Percentiles rank a stretch among this genome's conserved stretches.
Conservation (phyloP, 2,113 vertebrate genomes). For the Irena cyanogastra region DNA sequence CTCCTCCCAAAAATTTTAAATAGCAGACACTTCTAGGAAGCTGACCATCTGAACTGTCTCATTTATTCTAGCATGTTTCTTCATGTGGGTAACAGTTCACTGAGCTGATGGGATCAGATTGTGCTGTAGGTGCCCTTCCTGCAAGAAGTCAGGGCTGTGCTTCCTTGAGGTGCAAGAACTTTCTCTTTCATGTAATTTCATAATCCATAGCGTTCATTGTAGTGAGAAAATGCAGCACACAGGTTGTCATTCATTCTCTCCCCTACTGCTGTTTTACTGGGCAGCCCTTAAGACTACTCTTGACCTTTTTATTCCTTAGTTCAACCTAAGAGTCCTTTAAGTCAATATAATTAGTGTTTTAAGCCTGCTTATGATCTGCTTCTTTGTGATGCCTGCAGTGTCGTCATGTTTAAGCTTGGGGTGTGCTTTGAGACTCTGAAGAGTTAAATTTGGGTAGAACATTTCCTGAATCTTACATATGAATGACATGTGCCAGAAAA, state of each 20-base stretch:
- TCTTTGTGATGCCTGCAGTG: not conserved
- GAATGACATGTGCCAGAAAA: not conserved
- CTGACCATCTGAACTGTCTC: not conserved
- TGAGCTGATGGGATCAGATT: not conserved
- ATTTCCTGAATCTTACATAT: not conserved
- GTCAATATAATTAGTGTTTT: not conserved
- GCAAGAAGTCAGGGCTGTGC: not conserved
- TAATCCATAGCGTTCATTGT: not conserved
- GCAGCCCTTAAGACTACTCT: not conserved
- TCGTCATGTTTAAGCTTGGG: not conserved
- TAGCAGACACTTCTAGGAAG: not conserved
- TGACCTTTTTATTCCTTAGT: not conserved
- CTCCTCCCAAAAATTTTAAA: not conserved
- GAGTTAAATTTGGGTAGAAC: not conserved
- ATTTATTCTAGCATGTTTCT: not conserved
- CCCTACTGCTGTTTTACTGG: not conserved
- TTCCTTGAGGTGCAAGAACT: not conserved
- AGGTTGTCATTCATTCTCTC: not conserved
- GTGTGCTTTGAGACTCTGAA: not conserved
- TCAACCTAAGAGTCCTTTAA: not conserved
- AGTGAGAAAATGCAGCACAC: not conserved
- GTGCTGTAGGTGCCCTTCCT: not conserved
- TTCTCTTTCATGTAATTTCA: not conserved
- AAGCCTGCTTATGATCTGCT: not conserved
- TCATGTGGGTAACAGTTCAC: not conserved